Evolutionary conservation across 2,797 vertebrate species (phyloP).

Genomic region (Acrocephalus scirpaceus): DNA sequence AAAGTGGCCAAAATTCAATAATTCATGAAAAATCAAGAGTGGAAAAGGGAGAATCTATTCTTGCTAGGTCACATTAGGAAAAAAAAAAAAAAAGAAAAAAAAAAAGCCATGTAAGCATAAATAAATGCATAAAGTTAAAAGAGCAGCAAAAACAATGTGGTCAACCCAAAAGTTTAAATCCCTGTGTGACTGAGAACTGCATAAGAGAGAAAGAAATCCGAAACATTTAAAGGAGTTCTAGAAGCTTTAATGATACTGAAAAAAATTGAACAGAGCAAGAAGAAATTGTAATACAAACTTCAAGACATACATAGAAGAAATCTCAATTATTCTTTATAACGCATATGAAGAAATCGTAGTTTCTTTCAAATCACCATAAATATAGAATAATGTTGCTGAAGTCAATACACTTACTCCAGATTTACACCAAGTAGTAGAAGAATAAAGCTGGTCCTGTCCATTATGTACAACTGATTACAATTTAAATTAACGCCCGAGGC

Average conservation of each 20-base stretch:
- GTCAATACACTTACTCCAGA: background rate
- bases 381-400: background rate
- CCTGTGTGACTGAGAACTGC: background rate
- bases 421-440: background rate
- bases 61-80: background rate
- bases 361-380: background rate
- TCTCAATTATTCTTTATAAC: background rate
- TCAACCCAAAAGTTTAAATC: background rate
- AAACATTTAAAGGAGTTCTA: background rate
- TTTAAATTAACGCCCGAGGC: background rate
- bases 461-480: background rate
- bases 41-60: slow-evolving; percentile 18
- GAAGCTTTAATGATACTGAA: background rate
- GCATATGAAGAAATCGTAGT: background rate
- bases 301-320: background rate
- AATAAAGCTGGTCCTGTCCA: background rate
- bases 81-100: fast-evolving
- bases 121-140: slow-evolving; percentile 41
- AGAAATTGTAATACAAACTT: background rate
- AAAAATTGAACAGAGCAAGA: background rate
- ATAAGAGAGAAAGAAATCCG: background rate
- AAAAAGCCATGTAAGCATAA: slow-evolving; percentile 16
- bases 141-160: background rate
- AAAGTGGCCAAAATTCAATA: slow-evolving; percentile 52
- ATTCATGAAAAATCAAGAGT: slow-evolving; percentile 54